phyloP scores from a whole-genome alignment of 2,113 vertebrate species.

The Erpornis zantholeuca region DNA sequence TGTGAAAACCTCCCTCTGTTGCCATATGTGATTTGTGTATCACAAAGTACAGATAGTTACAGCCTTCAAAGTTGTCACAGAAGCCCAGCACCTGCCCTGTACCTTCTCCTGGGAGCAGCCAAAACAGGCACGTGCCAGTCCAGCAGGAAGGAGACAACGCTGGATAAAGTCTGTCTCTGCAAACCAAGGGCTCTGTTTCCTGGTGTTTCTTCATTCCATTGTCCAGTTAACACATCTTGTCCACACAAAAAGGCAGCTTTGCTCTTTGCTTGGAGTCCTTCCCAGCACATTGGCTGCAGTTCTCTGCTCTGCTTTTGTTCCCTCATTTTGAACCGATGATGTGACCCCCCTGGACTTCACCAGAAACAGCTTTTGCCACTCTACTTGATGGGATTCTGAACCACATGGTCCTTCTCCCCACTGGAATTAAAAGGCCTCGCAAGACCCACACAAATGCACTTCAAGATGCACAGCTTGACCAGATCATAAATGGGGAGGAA shows the following conservation, averaged over 20 bases:
- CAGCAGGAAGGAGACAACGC: background rate
- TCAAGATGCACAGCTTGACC: background rate
- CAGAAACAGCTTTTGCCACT: background rate
- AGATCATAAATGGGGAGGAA: background rate
- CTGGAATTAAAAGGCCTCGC: background rate
- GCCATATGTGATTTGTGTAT: background rate
- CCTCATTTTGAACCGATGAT: background rate
- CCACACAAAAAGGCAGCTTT: background rate
- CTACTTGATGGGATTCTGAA: background rate
- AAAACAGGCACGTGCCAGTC: rapidly evolving
- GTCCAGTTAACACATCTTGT: background rate
- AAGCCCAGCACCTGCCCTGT: background rate
- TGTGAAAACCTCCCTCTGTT: background rate
- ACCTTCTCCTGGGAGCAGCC: background rate
- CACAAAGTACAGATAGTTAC: background rate
- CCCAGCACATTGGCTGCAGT: background rate
- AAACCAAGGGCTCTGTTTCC: background rate
- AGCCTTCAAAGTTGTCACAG: background rate
- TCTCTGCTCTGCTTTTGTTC: background rate
- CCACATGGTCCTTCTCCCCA: background rate
- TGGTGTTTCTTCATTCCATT: background rate
- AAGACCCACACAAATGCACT: background rate
- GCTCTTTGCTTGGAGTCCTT: background rate
- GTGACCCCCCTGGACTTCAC: background rate
- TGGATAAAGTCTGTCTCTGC: background rate